Evolutionary conservation across 2,888 invertebrate genomes (phyloP).

Genomic region (Augiades crinisus): DNA sequence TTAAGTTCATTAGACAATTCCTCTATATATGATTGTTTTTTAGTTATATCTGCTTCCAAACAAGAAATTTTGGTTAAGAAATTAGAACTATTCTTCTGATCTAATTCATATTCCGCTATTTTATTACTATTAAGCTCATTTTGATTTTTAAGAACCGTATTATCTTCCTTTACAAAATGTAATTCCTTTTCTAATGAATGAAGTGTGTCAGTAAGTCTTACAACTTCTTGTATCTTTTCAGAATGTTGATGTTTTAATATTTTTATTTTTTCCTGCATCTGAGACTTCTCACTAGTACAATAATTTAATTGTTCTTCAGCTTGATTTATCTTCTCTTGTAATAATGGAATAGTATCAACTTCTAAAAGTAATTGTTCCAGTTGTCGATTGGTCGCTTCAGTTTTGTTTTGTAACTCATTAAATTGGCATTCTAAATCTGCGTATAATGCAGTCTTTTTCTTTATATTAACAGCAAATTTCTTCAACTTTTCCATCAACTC

Average conservation of each 20-base stretch:
- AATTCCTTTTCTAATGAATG: conserved; percentile 51
- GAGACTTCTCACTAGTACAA: conserved; percentile 48
- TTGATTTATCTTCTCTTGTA: conserved; percentile 63
- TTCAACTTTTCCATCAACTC: conserved; percentile 89
- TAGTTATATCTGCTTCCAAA: conserved; percentile 58
- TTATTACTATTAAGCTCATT: conserved; percentile 63
- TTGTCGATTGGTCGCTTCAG: conserved; percentile 52
- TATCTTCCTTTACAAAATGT: conserved; percentile 49
- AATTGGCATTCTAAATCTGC: conserved; percentile 83
- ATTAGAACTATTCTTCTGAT: conserved; percentile 64
- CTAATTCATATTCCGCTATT: conserved; percentile 64
- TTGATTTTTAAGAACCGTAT: conserved; percentile 46
- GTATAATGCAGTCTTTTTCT: conserved; percentile 85
- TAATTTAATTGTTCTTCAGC: conserved; percentile 64
- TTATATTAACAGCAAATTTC: conserved; percentile 88
- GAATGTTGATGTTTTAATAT: conserved; percentile 45
- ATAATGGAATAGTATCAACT: conserved; percentile 55
- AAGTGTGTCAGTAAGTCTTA: conserved; percentile 43
- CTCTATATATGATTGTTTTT: conserved; percentile 60
- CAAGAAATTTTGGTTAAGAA: conserved; percentile 61
- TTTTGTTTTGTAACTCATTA: conserved; percentile 55
- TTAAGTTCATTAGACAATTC: conserved; percentile 58
- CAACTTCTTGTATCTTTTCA: conserved; percentile 20
- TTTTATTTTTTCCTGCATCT: conserved; percentile 47
- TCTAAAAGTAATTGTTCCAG: conserved; percentile 58